Base-by-base conservation (phyloP, 2,888 invertebrate genomes). In the Cheilosia urbana region DNA sequence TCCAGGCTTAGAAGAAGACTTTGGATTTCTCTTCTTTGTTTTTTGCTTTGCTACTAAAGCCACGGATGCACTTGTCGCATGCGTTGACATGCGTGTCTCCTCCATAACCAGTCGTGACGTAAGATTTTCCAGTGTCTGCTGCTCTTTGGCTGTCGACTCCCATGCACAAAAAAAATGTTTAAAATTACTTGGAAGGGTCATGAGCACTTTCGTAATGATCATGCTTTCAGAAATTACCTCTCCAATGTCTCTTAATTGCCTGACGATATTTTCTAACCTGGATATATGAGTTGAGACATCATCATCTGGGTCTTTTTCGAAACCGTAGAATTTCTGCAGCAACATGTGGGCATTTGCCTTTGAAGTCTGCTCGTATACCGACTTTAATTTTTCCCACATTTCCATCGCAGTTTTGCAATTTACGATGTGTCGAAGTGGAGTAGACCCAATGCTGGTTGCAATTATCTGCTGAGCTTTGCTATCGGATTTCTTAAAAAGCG, bases 341-440 rank as follows among this genome's bases (percentile, higher is more conserved):
- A 90, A 27, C 17, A 90, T 87, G 83, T 90, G 89, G 1, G 90
- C 71, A 57, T 81, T 90, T 2, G 89, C 89, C 21, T 89, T 89
- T 0, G 89, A 85, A 69, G 89, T 89, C 68, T 89, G 89, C 60
- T 90, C 90, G 73, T 89, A 91, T 24, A 66, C 24, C 24, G 65
- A 4, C 15, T 40, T 15, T 3, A 66, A n/a, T 19, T 53, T 53
- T 51, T 7, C 6, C 51, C 65, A 66, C 40, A 53, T 53, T 66
- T 66, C 65, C 9, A 2, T 40, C 13, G 40, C 51, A 40, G 49
- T 66, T 6, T 5, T 9, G 24, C 51, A 51, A 53, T 40, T 66
- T 1, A 62, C 62, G 1, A 62, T 24, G 27, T 47, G 47, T 5
- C 47, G 17, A 27, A 30, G 47, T 7, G 19, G 37, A 6, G 47